phyloP scores from a whole-genome alignment of 2,888 invertebrate species.

The Rutpela maculata region DNA sequence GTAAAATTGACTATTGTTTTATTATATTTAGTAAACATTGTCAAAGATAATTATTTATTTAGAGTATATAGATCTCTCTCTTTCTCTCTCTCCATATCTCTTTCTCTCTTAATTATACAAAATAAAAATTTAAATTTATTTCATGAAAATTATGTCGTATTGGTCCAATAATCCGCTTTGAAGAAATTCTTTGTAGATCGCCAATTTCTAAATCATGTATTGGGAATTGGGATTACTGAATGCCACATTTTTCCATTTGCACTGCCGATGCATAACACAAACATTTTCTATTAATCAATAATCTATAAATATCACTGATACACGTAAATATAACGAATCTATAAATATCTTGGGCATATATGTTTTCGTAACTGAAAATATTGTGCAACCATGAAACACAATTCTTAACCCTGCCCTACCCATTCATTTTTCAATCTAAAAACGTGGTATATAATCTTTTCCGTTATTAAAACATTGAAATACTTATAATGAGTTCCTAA shows the following conservation, averaged over 20 bases:
- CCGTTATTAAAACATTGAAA: conserved; percentile 24
- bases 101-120: too few species aligned
- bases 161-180: too few species aligned
- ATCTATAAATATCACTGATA: background rate
- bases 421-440: conserved; percentile 20
- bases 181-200: too few species aligned
- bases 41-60: too few species aligned
- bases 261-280: background rate
- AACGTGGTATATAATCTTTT: conserved; percentile 19
- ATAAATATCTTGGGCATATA: background rate
- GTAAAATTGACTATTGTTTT: too few species aligned
- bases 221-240: too few species aligned
- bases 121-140: too few species aligned
- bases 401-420: background rate
- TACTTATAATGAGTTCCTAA: conserved; percentile 27
- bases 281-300: background rate
- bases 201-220: too few species aligned
- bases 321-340: background rate
- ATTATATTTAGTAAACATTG: too few species aligned
- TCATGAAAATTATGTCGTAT: too few species aligned
- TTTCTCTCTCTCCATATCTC: too few species aligned
- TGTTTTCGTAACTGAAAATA: background rate
- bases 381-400: background rate
- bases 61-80: too few species aligned
- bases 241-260: background rate